These are phyloP conservation scores for Macrotus californicus DNA, from an alignment of 2,113 vertebrate genomes.

Conservation along the genomic window DNA sequence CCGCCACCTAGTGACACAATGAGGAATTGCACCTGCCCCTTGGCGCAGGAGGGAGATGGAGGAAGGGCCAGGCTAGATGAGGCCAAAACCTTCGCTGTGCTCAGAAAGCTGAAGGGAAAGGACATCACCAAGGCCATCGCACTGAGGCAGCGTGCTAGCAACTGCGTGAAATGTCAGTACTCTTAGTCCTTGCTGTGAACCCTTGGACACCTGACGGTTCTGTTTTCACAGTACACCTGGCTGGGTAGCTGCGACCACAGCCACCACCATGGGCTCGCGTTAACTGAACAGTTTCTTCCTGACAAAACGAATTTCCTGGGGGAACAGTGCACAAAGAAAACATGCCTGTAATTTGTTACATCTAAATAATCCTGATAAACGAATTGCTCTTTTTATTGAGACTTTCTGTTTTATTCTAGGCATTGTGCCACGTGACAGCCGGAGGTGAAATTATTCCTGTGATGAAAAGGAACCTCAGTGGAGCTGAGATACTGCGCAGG, in stretches of 20 bases:
- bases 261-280: neutral
- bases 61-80: neutral
- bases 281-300: neutral
- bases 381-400: neutral
- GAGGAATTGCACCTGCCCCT: neutral
- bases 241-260: neutral
- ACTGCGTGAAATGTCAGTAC: neutral
- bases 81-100: rapidly evolving
- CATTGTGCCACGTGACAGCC: neutral
- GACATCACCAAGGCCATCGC: rapidly evolving
- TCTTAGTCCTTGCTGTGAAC: neutral
- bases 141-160: neutral
- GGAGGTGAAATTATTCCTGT: neutral
- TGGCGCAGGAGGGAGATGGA: no score
- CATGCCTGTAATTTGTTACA: neutral
- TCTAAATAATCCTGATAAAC: neutral
- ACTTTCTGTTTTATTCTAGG: neutral
- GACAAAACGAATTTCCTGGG: neutral
- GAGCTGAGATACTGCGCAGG: neutral
- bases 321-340: neutral
- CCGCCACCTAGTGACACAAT: constrained; percentile 4
- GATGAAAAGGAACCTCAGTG: neutral
- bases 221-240: neutral
- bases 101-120: neutral
- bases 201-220: neutral